phyloP scores from a whole-genome alignment of 1,140 invertebrate genomes.

The Eulimnadia texana region DNA sequence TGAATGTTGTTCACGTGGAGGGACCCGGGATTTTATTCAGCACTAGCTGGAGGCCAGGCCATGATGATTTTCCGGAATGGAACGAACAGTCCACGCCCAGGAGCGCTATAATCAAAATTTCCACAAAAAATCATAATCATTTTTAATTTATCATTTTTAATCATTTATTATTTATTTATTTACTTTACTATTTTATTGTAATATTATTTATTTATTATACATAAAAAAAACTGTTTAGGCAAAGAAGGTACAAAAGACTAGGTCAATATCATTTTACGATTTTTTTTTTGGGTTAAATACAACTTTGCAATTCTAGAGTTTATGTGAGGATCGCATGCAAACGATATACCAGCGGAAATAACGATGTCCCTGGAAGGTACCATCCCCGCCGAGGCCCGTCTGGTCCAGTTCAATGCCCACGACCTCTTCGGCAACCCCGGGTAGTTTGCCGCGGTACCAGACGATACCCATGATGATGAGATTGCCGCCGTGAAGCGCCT shows the following conservation, averaged over 20 bases:
- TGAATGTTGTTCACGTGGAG: too few relatives aligned
- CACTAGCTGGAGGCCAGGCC: constrained; percentile 8
- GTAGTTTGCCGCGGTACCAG: constrained; percentile 8
- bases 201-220: too few relatives aligned
- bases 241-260: too few relatives aligned
- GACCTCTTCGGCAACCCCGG: constrained; percentile 7
- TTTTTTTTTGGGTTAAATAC: too few relatives aligned
- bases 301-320: too few relatives aligned
- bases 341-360: constrained; percentile 5
- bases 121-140: constrained; percentile 3
- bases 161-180: too few relatives aligned
- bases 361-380: constrained; percentile 9
- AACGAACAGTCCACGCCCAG: constrained; percentile 11
- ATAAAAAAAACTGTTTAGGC: too few relatives aligned
- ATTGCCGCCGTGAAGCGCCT: constrained; percentile 9
- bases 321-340: too few relatives aligned
- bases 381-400: constrained; percentile 9
- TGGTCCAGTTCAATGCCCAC: constrained; percentile 9
- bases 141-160: neutral
- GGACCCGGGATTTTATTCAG: neutral
- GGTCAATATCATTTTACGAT: too few relatives aligned
- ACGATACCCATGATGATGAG: constrained; percentile 5
- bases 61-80: constrained; percentile 16
- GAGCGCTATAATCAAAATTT: constrained; percentile 2
- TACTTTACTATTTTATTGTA: too few relatives aligned